These are phyloP conservation scores for Pheosia tremula DNA, from an alignment of 2,888 invertebrate genomes.

Conservation along the genomic window DNA sequence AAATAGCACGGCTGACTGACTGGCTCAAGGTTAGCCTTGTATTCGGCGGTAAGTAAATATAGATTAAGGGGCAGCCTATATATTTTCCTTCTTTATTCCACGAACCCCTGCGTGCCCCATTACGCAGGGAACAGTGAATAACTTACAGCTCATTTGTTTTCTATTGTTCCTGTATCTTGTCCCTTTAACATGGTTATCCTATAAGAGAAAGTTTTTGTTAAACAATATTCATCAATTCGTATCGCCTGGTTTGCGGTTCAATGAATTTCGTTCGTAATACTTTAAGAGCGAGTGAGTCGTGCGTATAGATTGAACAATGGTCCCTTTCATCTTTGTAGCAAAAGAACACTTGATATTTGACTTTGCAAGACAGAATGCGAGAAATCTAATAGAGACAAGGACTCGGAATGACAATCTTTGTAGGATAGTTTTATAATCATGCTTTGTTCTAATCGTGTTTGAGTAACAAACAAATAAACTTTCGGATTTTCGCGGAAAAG, in stretches of 20 bases:
- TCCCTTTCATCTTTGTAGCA: no score
- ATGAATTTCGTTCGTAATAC: conserved; percentile 17
- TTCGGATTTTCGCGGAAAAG: no score
- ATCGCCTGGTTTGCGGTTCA: conserved; percentile 28
- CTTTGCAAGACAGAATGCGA: no score
- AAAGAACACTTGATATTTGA: no score
- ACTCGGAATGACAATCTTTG: no score
- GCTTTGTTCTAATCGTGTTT: no score
- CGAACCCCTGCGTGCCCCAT: conserved; percentile 43
- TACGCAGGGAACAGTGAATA: conserved; percentile 58
- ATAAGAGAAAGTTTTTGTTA: conserved; percentile 32
- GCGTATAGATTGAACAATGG: background rate
- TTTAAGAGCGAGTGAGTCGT: background rate
- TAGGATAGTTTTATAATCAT: no score
- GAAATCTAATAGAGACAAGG: no score
- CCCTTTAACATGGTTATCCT: conserved; percentile 47
- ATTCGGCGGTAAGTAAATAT: background rate
- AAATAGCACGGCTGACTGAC: no score
- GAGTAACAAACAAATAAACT: no score
- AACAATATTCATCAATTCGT: conserved; percentile 34
- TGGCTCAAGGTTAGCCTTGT: no score
- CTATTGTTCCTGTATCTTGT: conserved; percentile 68
- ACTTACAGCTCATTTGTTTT: conserved; percentile 72
- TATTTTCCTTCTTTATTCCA: conserved; percentile 24
- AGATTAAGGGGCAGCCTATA: conserved; percentile 4